These are phyloP conservation scores for Bacillus rossius DNA, from an alignment of 1,140 invertebrate genomes.

Conservation along the genomic window DNA sequence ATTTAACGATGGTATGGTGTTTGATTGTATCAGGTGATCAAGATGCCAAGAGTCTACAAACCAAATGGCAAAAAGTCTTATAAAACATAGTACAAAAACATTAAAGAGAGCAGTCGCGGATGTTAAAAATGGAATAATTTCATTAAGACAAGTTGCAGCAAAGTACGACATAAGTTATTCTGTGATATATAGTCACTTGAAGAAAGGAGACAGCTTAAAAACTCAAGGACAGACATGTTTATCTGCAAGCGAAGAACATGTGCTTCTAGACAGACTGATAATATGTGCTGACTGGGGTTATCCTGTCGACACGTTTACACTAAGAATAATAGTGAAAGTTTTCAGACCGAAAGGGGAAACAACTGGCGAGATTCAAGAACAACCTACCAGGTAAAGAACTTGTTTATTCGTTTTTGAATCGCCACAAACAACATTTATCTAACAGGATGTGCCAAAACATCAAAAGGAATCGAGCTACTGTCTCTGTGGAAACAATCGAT, in stretches of 20 bases:
- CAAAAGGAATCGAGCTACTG: conserved; percentile 27
- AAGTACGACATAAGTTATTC: no score
- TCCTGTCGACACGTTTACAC: neutral
- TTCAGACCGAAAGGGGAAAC: neutral
- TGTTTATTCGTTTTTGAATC: conserved; percentile 23
- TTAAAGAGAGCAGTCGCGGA: no score
- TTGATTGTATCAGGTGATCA: no score
- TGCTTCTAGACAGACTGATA: neutral
- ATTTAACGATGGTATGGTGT: no score
- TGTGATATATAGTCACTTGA: no score
- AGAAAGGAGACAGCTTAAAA: no score
- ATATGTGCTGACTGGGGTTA: conserved; percentile 1
- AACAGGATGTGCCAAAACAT: conserved; percentile 32
- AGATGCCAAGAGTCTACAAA: no score
- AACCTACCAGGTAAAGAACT: conserved; percentile 31
- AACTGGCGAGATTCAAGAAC: conserved; percentile 27
- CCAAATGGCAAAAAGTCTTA: no score
- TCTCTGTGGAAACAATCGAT: conserved; percentile 21
- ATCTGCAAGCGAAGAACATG: neutral
- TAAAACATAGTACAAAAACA: no score
- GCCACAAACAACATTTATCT: conserved; percentile 28
- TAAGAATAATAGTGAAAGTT: neutral
- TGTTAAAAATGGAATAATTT: no score
- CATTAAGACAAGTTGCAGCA: no score
- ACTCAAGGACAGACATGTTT: no score